Base-by-base conservation (phyloP, 2,113 vertebrate genomes). In the Caranx melampygus region DNA sequence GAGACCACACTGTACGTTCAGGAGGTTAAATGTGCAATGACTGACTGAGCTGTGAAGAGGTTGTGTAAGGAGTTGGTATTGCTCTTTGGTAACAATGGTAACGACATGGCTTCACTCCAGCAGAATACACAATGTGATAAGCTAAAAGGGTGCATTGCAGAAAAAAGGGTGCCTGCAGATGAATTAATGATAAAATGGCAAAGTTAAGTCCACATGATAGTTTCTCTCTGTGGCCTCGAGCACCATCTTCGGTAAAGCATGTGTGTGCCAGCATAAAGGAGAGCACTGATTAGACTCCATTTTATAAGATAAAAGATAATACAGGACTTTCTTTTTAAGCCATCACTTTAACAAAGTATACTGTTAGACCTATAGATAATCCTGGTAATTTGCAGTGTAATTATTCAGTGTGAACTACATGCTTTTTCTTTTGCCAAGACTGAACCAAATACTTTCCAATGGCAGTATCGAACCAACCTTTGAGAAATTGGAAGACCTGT, bases 161-260 rank as follows among this genome's bases (percentile, higher is more conserved):
- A 74, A 72, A 85, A 79, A 79, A 44, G 59, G 31, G 45, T 35
- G 20, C 13, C 60, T 57, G 74, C n/a, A 26, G 72, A 77, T 78
- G 26, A 87, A 78, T 70, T 63, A 60, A 78, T 77, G 76, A 75
- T 40, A 33, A 68, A 80, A 73, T 44, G 47, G 7, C 15, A 75
- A 59, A 63, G 71, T 75, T 71, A 42, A 51, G 12, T 69, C 58
- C 7, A 64, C 1, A 5, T 55, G 34, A 77, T 58, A 68, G 51
- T 63, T 77, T 71, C 61, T 65, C 45, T 69, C 57, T 69, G 73
- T 31, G 34, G 37, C 47, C 14, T 16, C 64, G 20, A 66, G 20
- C 26, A 15, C 52, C 33, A 2, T 63, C 42, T 51, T 61, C 3
- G 1, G 6, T 35, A 21, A 62, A 3, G 3, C 21, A 75, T 35